phyloP scores from a whole-genome alignment of 2,113 vertebrate genomes.

The Leucopsar rothschildi region DNA sequence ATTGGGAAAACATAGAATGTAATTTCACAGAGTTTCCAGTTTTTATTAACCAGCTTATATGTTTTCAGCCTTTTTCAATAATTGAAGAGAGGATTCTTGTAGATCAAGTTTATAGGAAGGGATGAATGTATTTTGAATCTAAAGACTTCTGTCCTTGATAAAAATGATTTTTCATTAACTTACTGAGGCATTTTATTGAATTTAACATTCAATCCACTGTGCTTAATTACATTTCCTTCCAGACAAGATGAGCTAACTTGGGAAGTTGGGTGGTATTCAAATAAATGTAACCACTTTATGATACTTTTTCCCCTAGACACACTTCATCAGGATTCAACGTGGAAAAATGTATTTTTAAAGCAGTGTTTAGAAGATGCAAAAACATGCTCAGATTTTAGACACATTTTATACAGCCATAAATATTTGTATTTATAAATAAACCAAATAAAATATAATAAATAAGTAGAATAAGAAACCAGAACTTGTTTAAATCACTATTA shows the following conservation, averaged over 20 bases:
- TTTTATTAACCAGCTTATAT: not conserved
- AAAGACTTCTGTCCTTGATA: not conserved
- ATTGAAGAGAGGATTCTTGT: not conserved
- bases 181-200: not conserved
- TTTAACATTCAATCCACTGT: not conserved
- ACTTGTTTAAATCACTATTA: not conserved
- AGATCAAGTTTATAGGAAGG: not conserved
- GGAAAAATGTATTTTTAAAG: not conserved
- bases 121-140: not conserved
- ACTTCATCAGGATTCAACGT: not conserved
- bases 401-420: not conserved
- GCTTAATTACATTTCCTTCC: not conserved
- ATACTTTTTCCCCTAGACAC: not conserved
- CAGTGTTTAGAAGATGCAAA: not conserved
- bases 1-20: not conserved
- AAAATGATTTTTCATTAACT: conserved; percentile 2
- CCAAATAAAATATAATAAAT: not conserved
- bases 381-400: not conserved
- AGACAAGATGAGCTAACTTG: not conserved
- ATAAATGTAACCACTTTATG: not conserved
- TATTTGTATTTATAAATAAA: not conserved
- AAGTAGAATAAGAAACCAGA: not conserved
- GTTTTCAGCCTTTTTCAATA: not conserved
- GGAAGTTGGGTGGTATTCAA: not conserved
- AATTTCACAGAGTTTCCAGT: not conserved